These are phyloP conservation scores for Paradoxurus hermaphroditus DNA, from an alignment of 2,113 vertebrate genomes.

Conservation along the genomic window DNA sequence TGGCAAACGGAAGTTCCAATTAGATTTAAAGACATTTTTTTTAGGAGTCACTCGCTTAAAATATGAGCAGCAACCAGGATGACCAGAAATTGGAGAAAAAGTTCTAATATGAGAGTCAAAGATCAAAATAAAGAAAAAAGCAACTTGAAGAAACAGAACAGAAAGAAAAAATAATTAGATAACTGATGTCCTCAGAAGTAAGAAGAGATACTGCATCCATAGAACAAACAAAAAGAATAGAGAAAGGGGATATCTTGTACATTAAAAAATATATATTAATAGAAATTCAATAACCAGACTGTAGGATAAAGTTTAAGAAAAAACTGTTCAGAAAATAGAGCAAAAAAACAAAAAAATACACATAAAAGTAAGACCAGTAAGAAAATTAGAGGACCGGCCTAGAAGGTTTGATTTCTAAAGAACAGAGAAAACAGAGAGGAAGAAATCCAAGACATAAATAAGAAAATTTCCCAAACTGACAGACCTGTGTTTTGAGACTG, in stretches of 20 bases:
- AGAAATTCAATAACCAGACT: neutral
- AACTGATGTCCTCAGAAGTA: neutral
- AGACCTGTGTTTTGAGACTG: neutral
- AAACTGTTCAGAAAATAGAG: neutral
- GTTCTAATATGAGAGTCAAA: neutral
- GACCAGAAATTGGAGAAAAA: neutral
- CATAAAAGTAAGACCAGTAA: neutral
- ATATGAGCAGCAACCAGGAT: neutral
- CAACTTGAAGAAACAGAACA: neutral
- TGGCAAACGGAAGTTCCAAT: neutral
- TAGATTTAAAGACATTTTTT: neutral
- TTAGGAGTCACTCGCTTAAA: neutral
- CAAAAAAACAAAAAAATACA: neutral
- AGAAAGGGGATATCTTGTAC: neutral
- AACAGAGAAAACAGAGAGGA: neutral
- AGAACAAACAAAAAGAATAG: neutral
- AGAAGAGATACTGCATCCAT: neutral
- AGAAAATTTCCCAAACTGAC: neutral
- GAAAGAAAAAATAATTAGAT: neutral
- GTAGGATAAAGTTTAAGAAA: neutral
- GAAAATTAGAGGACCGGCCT: neutral
- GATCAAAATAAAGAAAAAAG: neutral
- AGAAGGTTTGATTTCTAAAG: neutral
- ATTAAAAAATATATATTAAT: neutral
- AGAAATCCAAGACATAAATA: neutral